A percentile compares a stretch with the other conserved stretches of the same genome.
phyloP scores from a whole-genome alignment of 2,113 vertebrate species.

The Anarrhichthys ocellatus region DNA sequence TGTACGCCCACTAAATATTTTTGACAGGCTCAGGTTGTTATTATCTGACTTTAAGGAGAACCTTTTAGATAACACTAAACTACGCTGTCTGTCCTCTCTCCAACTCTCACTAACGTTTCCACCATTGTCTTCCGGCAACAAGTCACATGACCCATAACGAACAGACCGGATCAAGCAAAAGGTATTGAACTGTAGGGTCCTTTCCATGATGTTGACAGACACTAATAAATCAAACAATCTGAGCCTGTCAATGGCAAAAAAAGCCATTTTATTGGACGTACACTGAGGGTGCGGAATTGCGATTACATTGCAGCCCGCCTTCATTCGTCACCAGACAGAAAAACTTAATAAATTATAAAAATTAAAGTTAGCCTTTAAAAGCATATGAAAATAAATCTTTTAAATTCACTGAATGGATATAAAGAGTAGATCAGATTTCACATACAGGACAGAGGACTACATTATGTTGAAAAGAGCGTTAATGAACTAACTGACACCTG shows the following conservation, averaged over 20 bases:
- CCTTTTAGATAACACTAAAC: not conserved
- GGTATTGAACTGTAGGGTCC: not conserved
- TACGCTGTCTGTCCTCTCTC: not conserved
- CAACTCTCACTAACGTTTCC: not conserved
- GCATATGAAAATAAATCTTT: not conserved
- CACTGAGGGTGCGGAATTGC: not conserved
- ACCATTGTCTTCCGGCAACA: not conserved
- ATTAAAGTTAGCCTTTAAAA: not conserved
- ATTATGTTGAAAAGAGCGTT: not conserved
- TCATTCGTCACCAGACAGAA: not conserved
- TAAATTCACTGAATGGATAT: not conserved
- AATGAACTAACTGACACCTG: slow-evolving; percentile 16
- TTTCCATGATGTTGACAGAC: not conserved
- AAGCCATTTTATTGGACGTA: not conserved
- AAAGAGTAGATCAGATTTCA: not conserved
- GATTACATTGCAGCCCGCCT: not conserved
- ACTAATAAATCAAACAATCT: too few species aligned
- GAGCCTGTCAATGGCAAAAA: too few species aligned
- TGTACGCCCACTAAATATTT: not conserved
- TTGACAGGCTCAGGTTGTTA: not conserved
- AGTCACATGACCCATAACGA: not conserved
- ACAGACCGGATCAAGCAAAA: not conserved
- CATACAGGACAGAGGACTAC: not conserved
- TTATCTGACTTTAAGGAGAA: not conserved
- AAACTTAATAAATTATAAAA: not conserved